Conservation (phyloP, 2,113 vertebrate species). For the Vulpes vulpes region DNA sequence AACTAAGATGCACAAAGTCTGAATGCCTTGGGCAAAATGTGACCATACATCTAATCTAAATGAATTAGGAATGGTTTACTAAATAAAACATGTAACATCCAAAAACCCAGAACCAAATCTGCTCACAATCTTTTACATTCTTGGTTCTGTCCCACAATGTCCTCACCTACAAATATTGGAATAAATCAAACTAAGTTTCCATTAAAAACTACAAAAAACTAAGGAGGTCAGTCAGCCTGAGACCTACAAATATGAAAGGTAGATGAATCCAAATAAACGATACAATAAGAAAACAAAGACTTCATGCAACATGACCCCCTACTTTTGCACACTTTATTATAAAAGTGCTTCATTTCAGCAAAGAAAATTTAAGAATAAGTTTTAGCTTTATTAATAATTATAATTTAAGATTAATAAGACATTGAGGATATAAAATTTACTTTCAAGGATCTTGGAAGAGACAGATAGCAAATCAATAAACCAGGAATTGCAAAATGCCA, state of each 20-base stretch:
- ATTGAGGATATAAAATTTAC: background rate
- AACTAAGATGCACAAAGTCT: background rate
- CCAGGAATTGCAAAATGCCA: constrained; percentile 45
- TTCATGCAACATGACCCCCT: background rate
- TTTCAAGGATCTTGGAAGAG: background rate
- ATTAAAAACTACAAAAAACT: constrained; percentile 53
- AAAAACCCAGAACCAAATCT: constrained; percentile 9
- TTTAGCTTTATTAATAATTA: background rate
- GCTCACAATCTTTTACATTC: background rate
- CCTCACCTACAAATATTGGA: background rate
- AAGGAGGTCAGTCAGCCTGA: background rate
- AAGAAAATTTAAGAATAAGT: constrained; percentile 21
- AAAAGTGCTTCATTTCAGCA: constrained; percentile 2
- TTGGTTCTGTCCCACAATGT: background rate
- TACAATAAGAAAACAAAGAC: constrained; percentile 23
- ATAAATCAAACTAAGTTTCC: constrained; percentile 34
- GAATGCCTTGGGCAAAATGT: background rate
- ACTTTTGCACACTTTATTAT: background rate
- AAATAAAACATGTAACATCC: background rate
- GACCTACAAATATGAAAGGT: background rate
- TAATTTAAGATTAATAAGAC: constrained; percentile 34
- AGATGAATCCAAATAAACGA: constrained; percentile 23
- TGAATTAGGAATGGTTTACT: constrained; percentile 16
- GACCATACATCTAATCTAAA: background rate
- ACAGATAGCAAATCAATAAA: background rate